phyloP scores from a whole-genome alignment of 2,797 vertebrate species.

The Esox lucius region DNA sequence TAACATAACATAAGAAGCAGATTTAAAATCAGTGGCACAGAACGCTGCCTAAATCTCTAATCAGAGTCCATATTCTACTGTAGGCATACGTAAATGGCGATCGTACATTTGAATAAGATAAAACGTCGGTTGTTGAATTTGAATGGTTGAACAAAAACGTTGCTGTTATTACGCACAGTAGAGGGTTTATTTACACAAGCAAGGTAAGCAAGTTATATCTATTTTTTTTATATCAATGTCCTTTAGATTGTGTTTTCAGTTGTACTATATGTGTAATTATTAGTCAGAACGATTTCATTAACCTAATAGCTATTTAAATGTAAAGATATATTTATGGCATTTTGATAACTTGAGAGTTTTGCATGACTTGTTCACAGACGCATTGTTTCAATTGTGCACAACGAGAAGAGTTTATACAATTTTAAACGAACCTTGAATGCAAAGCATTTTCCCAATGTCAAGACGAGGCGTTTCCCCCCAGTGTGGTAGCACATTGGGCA shows the following conservation, averaged over 20 bases:
- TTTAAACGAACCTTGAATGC: constrained; percentile 20
- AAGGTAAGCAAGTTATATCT: constrained; percentile 43
- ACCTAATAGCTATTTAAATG: background rate
- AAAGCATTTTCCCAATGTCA: constrained; percentile 56
- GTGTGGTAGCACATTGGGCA: constrained; percentile 6
- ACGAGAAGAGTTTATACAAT: constrained; percentile 21
- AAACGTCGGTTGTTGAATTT: constrained; percentile 22
- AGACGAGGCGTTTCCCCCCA: constrained; percentile 42
- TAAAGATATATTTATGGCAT: no score
- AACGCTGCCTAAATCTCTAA: constrained; percentile 51
- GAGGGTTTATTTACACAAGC: constrained; percentile 33
- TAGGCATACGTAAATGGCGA: constrained; percentile 25
- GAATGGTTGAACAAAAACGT: constrained; percentile 32
- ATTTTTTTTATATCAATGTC: background rate
- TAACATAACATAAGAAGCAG: constrained; percentile 67
- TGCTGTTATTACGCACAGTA: constrained; percentile 19
- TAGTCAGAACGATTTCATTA: background rate
- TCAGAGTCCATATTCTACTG: constrained; percentile 35
- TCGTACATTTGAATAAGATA: constrained; percentile 13
- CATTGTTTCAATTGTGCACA: background rate
- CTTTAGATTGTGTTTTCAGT: background rate
- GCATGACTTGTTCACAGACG: background rate
- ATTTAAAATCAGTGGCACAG: constrained; percentile 62
- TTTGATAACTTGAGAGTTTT: background rate
- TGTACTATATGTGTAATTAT: background rate